These are phyloP conservation scores for Drosophila recens DNA, from an alignment of 2,888 invertebrate species.

Conservation along the genomic window DNA sequence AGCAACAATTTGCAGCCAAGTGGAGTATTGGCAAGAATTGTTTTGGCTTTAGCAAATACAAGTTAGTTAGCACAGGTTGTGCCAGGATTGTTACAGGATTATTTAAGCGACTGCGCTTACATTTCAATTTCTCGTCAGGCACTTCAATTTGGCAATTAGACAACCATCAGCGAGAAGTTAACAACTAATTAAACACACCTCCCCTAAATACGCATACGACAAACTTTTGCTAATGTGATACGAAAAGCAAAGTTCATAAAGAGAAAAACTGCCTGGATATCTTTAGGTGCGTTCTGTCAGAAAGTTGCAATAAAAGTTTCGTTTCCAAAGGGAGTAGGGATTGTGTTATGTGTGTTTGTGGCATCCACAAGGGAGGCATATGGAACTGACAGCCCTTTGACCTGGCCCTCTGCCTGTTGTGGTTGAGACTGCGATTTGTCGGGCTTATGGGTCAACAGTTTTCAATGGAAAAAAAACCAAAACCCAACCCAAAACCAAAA, in stretches of 20 bases:
- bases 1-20: background rate
- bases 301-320: slow-evolving; percentile 35
- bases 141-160: slow-evolving; percentile 37
- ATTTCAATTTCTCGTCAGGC: slow-evolving; percentile 37
- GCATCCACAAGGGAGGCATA: background rate
- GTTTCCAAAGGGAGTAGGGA: background rate
- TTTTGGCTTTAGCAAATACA: slow-evolving; percentile 1
- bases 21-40: background rate
- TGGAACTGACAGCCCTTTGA: slow-evolving; percentile 6
- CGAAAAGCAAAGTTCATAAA: slow-evolving; percentile 22
- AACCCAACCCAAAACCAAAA: background rate
- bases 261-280: slow-evolving; percentile 1
- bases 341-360: background rate
- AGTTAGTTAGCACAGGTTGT: slow-evolving; percentile 11
- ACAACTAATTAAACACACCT: slow-evolving; percentile 49
- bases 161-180: slow-evolving; percentile 36
- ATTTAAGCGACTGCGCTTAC: slow-evolving; percentile 12
- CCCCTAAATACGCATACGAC: slow-evolving; percentile 3
- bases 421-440: slow-evolving; percentile 16
- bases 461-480: slow-evolving; percentile 1
- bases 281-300: slow-evolving; percentile 19
- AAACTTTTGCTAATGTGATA: slow-evolving; percentile 12
- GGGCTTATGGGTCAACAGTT: slow-evolving; percentile 12
- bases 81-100: slow-evolving; percentile 12
- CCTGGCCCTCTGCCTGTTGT: slow-evolving; percentile 9